Evolutionary conservation across 2,888 invertebrate species (phyloP).

Genomic region (Pardosa pseudoannulata): DNA sequence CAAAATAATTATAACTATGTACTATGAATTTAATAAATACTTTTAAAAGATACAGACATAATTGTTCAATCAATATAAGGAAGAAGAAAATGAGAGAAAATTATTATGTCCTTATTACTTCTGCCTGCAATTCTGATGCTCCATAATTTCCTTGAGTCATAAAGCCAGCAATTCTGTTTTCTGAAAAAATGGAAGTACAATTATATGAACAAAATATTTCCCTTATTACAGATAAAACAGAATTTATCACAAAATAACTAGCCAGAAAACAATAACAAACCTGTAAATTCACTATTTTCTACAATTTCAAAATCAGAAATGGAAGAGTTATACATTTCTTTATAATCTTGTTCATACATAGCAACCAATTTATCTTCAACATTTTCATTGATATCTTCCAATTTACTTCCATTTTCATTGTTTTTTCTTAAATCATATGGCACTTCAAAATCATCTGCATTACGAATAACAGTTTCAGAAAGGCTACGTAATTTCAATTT

Average conservation of each 20-base stretch:
- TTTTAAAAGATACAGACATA: too few species aligned
- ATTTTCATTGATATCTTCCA: constrained; percentile 28
- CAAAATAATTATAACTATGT: too few species aligned
- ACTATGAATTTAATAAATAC: too few species aligned
- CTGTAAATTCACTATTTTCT: constrained; percentile 42
- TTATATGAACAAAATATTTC: background rate
- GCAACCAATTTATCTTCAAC: constrained; percentile 15
- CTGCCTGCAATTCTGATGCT: constrained; percentile 58
- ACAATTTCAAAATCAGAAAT: constrained; percentile 56
- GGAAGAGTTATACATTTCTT: constrained; percentile 47
- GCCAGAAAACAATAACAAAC: constrained; percentile 14
- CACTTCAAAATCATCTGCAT: background rate
- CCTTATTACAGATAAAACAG: background rate
- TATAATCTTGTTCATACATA: background rate
- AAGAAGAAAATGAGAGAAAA: too few species aligned
- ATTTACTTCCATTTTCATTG: constrained; percentile 23
- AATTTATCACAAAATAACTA: background rate
- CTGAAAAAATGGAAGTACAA: background rate
- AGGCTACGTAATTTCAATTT: background rate
- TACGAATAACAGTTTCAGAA: constrained; percentile 7
- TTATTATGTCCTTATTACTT: constrained; percentile 6
- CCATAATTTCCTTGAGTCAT: constrained; percentile 65
- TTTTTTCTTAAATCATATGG: constrained; percentile 6
- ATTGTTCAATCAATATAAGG: too few species aligned
- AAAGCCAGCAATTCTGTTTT: constrained; percentile 41